phyloP scores from a whole-genome alignment of 1,140 invertebrate genomes.

The Cydia pomonella region DNA sequence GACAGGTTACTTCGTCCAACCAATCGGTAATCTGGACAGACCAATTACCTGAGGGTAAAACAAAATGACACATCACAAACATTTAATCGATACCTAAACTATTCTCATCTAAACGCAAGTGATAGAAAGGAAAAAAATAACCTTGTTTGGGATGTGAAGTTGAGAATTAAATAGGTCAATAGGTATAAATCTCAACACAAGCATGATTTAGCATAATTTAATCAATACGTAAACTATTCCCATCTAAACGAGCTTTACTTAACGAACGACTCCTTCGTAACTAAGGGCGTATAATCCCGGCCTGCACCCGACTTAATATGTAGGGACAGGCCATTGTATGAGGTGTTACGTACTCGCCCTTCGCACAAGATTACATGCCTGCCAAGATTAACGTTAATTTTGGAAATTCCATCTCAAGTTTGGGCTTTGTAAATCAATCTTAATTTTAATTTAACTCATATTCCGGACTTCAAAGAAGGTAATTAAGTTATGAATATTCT shows the following conservation, averaged over 20 bases:
- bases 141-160: background rate
- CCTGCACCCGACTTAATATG: slow-evolving; percentile 21
- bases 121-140: background rate
- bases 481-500: background rate
- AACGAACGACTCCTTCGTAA: slow-evolving; percentile 20
- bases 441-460: slow-evolving; percentile 1
- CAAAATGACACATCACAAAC: background rate
- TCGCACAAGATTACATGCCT: slow-evolving; percentile 22
- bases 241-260: slow-evolving; percentile 18
- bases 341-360: slow-evolving; percentile 21
- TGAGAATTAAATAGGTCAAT: background rate
- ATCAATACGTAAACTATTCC: slow-evolving; percentile 25
- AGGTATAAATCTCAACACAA: background rate
- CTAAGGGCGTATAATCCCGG: slow-evolving; percentile 23
- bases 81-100: background rate
- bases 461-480: background rate
- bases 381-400: slow-evolving; percentile 26
- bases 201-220: slow-evolving; percentile 25
- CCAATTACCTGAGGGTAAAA: too few relatives aligned
- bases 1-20: too few relatives aligned
- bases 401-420: slow-evolving; percentile 17
- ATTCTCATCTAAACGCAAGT: background rate
- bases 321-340: slow-evolving; percentile 28
- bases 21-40: too few relatives aligned
- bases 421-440: slow-evolving; percentile 19